Evolutionary conservation across 2,797 vertebrate genomes (phyloP).

Genomic region (Pseudochaenichthys georgianus): DNA sequence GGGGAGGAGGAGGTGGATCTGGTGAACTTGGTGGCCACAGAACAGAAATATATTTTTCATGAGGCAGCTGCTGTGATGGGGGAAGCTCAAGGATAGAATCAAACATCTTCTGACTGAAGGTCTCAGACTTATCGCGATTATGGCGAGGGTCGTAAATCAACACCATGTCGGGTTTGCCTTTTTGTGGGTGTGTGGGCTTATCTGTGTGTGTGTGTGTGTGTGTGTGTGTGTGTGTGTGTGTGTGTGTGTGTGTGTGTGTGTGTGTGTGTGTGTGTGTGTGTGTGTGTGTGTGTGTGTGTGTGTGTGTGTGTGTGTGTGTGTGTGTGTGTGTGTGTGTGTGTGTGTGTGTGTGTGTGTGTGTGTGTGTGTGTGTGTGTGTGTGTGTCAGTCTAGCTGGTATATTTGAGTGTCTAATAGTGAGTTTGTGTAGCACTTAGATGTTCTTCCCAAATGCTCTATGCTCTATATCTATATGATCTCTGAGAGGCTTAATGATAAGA

Average conservation of each 20-base stretch:
- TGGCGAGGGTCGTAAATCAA: conserved; percentile 64
- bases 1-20: conserved; percentile 59
- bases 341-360: conserved; percentile 21
- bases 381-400: conserved; percentile 10
- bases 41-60: conserved; percentile 83
- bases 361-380: neutral
- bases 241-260: too few species aligned
- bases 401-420: conserved; percentile 24
- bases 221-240: conserved; percentile 10
- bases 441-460: conserved; percentile 52
- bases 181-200: conserved; percentile 32
- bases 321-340: neutral
- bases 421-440: conserved; percentile 63
- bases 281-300: too few species aligned
- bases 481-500: conserved; percentile 68
- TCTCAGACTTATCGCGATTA: conserved; percentile 59
- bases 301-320: too few species aligned
- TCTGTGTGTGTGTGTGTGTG: conserved; percentile 14
- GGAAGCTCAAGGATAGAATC: conserved; percentile 77
- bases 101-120: conserved; percentile 73
- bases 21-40: conserved; percentile 72
- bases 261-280: too few species aligned
- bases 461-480: conserved; percentile 38
- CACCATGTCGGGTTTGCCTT: conserved; percentile 38
- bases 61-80: conserved; percentile 71